Percentiles rank a stretch among this genome's conserved stretches.
Conservation (phyloP, 2,113 vertebrate species). For the Tragulus kanchil region DNA sequence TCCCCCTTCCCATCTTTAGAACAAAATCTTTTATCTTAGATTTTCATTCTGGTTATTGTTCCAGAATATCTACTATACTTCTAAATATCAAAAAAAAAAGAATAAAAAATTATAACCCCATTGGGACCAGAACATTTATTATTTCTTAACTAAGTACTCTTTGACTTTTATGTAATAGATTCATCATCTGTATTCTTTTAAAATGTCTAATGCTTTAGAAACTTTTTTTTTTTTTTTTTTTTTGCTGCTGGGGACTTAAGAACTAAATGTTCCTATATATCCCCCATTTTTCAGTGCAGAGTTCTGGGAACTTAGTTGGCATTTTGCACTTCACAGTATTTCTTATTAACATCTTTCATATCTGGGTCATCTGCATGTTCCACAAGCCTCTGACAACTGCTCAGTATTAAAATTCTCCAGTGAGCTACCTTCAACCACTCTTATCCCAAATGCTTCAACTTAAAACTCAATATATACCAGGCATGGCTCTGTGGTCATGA, state of each 20-base stretch:
- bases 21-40: neutral
- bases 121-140: neutral
- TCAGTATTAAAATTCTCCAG: neutral
- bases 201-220: conserved; percentile 24
- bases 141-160: neutral
- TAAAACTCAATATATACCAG: neutral
- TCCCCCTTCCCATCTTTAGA: neutral
- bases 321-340: neutral
- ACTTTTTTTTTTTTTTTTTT: neutral
- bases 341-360: neutral
- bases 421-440: neutral
- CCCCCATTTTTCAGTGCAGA: neutral
- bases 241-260: neutral
- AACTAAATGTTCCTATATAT: neutral
- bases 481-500: neutral
- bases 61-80: neutral
- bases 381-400: neutral
- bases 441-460: neutral
- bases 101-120: neutral
- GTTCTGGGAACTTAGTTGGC: neutral
- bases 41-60: neutral
- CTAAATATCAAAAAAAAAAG: neutral
- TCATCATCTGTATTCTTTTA: neutral
- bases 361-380: neutral
- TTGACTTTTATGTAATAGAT: neutral